Evolutionary conservation across 1,140 invertebrate species (phyloP), one percentile per base, ranked within the genome.

Genomic region (Periplaneta americana): DNA sequence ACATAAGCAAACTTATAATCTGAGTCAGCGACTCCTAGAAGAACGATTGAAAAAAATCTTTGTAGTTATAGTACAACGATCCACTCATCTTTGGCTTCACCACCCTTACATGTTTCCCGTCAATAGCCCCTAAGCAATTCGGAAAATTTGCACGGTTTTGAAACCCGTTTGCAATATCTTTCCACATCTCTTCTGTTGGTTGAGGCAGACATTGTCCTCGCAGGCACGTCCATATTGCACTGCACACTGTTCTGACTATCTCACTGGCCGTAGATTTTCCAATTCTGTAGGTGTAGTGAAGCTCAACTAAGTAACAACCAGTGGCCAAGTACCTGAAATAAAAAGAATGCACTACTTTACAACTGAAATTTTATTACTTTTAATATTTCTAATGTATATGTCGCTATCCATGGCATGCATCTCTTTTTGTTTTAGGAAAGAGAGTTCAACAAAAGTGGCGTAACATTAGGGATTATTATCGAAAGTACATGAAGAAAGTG

Each of bases 1-100:
- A 88, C 82, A 39, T 85, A 85, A 75, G 84, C 84, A 84, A 88
- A 90, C 82, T 84, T 85, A 79, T 87, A 88, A 82, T 88, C 79
- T 37, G 85, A 84, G 83, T 89, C 87, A 74, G 82, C 85, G 13
- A 87, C 82, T 75, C 86, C 88, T 34, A 88, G 84, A 74, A 87
- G 82, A 79, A 88, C 86, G 86, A 9, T 84, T 88, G 84, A 79
- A 87, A 82, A 80, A 87, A 86, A 87, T 5, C 84, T 77, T 88
- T 88, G 80, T 88, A 88, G 83, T 87, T 88, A 80, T 83, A 87
- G 82, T 84, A 86, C 80, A 83, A 36, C 15, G 86, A 87, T 66
- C 87, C 85, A 74, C 83, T 83, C 57, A 83, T 48, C 22, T 79
- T 10, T 81, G 86, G 86, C 57, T 77, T 83, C 76, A 66, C 39